phyloP scores from a whole-genome alignment of 2,113 vertebrate species.

The Hippocampus abdominalis region DNA sequence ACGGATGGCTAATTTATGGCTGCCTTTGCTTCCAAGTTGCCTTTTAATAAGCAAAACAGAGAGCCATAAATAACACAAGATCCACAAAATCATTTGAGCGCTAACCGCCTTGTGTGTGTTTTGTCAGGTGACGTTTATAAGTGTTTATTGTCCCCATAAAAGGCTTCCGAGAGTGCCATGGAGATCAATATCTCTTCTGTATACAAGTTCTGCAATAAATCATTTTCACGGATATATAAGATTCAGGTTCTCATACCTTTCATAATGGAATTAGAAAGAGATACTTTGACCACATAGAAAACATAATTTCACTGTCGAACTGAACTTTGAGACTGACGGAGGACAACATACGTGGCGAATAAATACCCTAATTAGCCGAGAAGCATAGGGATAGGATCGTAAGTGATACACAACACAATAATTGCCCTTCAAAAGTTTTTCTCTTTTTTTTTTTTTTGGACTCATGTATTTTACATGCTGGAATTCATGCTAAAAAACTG shows the following conservation, averaged over 20 bases:
- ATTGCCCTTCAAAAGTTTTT: too few relatives aligned
- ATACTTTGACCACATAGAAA: conserved; percentile 31
- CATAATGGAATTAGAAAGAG: conserved; percentile 27
- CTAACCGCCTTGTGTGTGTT: conserved; percentile 40
- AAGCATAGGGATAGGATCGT: too few relatives aligned
- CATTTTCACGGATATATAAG: conserved; percentile 16
- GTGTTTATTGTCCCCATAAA: conserved; percentile 49
- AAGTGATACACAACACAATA: too few relatives aligned
- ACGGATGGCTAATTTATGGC: conserved; percentile 44
- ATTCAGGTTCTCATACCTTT: conserved; percentile 16
- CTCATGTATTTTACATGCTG: too few relatives aligned
- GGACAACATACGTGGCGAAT: neutral
- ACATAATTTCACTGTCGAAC: neutral
- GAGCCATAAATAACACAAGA: conserved; percentile 49
- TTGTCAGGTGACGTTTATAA: conserved; percentile 50
- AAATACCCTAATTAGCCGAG: neutral
- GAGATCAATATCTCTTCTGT: conserved; percentile 51
- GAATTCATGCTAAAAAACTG: too few relatives aligned
- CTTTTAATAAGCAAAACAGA: conserved; percentile 49
- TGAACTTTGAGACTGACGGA: neutral
- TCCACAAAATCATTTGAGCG: conserved; percentile 54
- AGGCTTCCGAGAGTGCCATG: conserved; percentile 30
- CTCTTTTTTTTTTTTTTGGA: too few relatives aligned
- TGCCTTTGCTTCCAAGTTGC: conserved; percentile 27
- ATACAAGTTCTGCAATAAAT: conserved; percentile 39